Evolutionary conservation across 1,140 invertebrate species (phyloP), one percentile per base, ranked within the genome.

Genomic region (Melitaea cinxia): DNA sequence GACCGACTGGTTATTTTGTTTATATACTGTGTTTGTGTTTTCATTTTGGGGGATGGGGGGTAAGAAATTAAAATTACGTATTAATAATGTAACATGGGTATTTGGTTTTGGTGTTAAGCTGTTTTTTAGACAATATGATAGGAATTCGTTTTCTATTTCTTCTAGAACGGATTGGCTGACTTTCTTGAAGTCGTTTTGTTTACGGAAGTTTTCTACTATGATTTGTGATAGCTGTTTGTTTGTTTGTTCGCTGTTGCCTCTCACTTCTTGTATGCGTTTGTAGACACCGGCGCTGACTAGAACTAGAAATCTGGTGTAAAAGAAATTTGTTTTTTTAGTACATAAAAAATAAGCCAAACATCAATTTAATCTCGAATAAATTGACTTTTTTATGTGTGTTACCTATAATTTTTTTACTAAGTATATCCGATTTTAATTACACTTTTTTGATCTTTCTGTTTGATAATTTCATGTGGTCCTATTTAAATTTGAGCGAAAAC

Each of bases 141-240:
- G 95, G 80, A 98, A 97, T 56, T 96, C 94, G 50, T 96, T 90
- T 4, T 96, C 96, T 6, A 97, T 94, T 91, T 96, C 96, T 77
- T 98, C 95, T 0, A 98, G 94, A 0, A 97, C 96, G 1, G 96
- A 95, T 91, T 98, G 96, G 30, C 96, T 96, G 30, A 98, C 96
- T 21, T 95, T 94, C 26, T 93, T 95, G 54, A 98, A 89, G 4
- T 96, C 96, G 0, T 95, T 93, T 78, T 98, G 96, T 35, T 94
- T 93, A 39, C 94, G 85, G 88, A 98, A 98, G 92, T 97, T 95
- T 78, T 96, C 95, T 9, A 96, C 94, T 61, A 95, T 94, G 88
- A 96, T 94, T 76, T 96, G 93, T 2, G 95, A 94, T 12, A 97
- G 92, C 76, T 96, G 94, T 83, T 95, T 95, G 82, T 97, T 97